Conservation (phyloP, 2,113 vertebrate species). For the Rissa tridactyla region DNA sequence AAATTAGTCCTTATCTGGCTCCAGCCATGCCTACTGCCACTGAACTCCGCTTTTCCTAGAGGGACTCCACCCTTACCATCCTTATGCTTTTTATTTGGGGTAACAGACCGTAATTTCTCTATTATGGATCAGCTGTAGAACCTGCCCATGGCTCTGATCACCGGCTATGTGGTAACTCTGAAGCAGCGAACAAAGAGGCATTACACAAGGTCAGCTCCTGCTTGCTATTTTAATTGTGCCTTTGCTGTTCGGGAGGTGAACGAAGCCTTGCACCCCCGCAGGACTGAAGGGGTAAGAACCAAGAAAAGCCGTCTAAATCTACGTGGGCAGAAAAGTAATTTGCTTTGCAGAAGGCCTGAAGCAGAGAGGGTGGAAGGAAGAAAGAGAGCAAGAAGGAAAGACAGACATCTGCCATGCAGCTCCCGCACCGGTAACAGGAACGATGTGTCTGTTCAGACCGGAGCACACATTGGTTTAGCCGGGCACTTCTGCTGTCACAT, state of each 20-base stretch:
- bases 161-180: not conserved
- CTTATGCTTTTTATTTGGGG: not conserved
- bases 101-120: not conserved
- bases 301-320: not conserved
- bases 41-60: not conserved
- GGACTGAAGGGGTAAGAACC: not conserved
- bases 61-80: not conserved
- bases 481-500: not conserved
- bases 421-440: not conserved
- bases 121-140: not conserved
- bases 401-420: not conserved
- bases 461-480: not conserved
- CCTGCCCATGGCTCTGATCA: not conserved
- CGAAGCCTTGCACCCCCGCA: accelerated
- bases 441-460: not conserved
- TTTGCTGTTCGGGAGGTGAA: not conserved
- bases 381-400: not conserved
- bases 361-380: not conserved
- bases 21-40: not conserved
- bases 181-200: not conserved
- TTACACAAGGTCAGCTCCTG: not conserved
- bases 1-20: not conserved
- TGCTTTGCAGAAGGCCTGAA: not conserved
- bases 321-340: not conserved
- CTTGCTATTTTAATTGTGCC: not conserved